Evolutionary conservation across 2,113 vertebrate genomes (phyloP).

Genomic region (Perca flavescens): DNA sequence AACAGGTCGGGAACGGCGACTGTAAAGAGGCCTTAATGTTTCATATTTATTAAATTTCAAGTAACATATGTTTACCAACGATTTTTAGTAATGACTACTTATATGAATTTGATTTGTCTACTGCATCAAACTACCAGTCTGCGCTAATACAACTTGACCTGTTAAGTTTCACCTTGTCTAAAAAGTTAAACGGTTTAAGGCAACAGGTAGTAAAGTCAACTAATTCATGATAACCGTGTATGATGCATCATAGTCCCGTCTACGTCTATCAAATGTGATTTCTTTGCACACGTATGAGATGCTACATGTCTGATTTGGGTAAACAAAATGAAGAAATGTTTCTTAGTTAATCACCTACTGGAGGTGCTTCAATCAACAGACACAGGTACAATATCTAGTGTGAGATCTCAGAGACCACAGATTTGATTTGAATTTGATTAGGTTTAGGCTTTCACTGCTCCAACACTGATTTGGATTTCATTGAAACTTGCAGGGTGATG

Average conservation of each 20-base stretch:
- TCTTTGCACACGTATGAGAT: neutral
- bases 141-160: no score
- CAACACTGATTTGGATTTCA: neutral
- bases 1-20: no score
- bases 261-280: neutral
- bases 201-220: no score
- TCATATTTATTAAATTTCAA: no score
- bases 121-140: no score
- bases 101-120: no score
- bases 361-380: neutral
- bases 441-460: neutral
- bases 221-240: no score
- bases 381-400: neutral
- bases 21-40: no score
- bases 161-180: no score
- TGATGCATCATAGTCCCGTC: neutral
- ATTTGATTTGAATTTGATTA: neutral
- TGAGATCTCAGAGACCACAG: neutral
- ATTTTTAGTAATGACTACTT: no score
- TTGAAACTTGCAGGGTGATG: neutral
- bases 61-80: no score
- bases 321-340: neutral
- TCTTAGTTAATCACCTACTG: neutral
- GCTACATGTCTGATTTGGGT: neutral
- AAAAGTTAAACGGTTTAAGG: no score